Conservation (phyloP, 2,113 vertebrate species). For the Panthera leo region DNA sequence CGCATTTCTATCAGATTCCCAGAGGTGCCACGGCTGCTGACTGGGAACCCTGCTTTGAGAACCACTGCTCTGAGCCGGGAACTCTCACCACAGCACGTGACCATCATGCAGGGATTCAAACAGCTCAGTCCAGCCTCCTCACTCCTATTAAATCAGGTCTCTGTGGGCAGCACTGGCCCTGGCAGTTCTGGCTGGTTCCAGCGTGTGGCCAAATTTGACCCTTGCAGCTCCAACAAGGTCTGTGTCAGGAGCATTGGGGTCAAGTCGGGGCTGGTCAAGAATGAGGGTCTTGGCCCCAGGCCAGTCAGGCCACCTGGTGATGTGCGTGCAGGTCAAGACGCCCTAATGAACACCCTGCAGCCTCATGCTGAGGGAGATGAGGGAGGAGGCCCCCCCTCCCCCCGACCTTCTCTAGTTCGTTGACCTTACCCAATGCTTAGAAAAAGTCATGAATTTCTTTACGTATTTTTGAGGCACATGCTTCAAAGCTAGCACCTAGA, state of each 20-base stretch:
- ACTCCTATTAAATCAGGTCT: neutral
- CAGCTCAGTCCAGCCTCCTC: neutral
- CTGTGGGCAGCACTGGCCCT: rapidly evolving
- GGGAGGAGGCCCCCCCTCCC: rapidly evolving
- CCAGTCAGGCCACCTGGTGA: neutral
- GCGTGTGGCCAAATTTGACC: neutral
- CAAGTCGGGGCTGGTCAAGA: rapidly evolving
- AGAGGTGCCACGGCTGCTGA: neutral
- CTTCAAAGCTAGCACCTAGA: neutral
- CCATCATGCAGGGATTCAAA: rapidly evolving
- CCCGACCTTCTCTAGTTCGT: neutral
- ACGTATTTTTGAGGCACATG: neutral
- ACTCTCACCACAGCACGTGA: neutral
- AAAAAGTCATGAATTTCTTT: too few relatives aligned
- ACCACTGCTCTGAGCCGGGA: neutral
- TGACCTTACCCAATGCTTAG: neutral
- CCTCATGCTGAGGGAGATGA: neutral
- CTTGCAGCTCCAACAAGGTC: rapidly evolving
- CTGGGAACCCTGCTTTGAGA: neutral
- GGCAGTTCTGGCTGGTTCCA: neutral
- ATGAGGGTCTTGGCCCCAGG: neutral
- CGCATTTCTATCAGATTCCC: too few relatives aligned
- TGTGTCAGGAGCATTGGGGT: neutral
- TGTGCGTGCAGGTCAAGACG: too few relatives aligned
- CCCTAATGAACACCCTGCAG: rapidly evolving